Evolutionary conservation across 2,797 vertebrate species (phyloP).

Genomic region (Orestias chungarensis): DNA sequence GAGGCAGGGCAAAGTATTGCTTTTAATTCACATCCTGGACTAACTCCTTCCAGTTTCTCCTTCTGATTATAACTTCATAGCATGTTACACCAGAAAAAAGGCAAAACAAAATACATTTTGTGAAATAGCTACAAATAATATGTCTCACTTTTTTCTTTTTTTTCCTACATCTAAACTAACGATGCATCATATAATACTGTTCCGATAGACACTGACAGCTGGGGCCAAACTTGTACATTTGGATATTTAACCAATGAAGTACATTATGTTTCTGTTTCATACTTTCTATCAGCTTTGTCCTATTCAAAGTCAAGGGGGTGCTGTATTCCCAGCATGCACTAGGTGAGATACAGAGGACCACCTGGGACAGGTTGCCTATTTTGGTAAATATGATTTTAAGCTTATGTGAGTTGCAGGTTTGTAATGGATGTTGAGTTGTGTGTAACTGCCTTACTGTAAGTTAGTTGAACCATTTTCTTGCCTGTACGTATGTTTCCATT

Average conservation of each 20-base stretch:
- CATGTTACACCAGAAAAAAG: neutral
- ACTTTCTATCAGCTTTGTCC: neutral
- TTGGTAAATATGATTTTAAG: neutral
- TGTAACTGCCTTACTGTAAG: neutral
- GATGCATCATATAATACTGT: neutral
- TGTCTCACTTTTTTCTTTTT: neutral
- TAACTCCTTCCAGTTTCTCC: neutral
- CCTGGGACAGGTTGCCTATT: neutral
- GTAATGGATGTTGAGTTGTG: neutral
- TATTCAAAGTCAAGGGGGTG: neutral
- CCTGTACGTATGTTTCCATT: neutral
- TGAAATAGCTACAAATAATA: neutral
- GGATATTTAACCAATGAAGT: neutral
- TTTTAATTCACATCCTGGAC: neutral
- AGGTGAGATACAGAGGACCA: neutral
- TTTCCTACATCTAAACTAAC: neutral
- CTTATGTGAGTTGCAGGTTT: neutral
- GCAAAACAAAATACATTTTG: neutral
- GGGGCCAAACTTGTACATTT: neutral
- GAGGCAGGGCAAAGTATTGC: neutral
- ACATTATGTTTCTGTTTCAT: neutral
- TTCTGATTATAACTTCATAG: neutral
- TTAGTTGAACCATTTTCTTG: neutral
- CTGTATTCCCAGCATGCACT: neutral
- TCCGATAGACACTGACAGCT: neutral